Conservation (phyloP, 2,113 vertebrate genomes). For the Dipodomys merriami region DNA sequence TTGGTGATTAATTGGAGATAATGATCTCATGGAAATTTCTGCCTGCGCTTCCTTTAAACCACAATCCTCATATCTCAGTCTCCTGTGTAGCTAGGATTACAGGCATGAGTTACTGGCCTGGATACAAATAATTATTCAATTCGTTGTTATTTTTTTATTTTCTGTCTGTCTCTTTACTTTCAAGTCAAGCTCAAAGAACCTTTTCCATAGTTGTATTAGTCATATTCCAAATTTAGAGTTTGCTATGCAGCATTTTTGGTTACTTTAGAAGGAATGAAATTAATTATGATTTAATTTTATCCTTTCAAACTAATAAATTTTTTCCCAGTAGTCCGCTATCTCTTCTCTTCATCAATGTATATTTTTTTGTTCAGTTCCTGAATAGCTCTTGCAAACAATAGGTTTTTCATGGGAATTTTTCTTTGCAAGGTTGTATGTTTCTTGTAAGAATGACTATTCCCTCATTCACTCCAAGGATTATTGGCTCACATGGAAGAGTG, state of each 20-base stretch:
- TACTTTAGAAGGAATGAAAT: not conserved
- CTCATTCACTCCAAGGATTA: constrained; percentile 44
- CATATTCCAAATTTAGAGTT: constrained; percentile 19
- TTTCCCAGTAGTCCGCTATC: not conserved
- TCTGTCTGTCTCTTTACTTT: constrained; percentile 37
- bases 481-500: constrained; percentile 52
- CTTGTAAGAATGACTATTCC: constrained; percentile 22
- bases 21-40: no score
- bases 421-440: constrained; percentile 37
- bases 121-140: constrained; percentile 30
- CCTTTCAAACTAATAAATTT: not conserved
- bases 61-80: no score
- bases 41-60: no score
- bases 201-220: constrained; percentile 14
- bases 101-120: no score
- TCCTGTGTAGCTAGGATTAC: no score
- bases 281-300: constrained; percentile 28
- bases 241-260: not conserved
- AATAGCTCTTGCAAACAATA: not conserved
- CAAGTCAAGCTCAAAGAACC: constrained; percentile 1
- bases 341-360: not conserved
- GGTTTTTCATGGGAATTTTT: constrained; percentile 43
- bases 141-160: constrained; percentile 32
- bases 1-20: no score
- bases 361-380: constrained; percentile 5